Evolutionary conservation across 2,113 vertebrate species (phyloP).

Genomic region (Alaudala cheleensis): DNA sequence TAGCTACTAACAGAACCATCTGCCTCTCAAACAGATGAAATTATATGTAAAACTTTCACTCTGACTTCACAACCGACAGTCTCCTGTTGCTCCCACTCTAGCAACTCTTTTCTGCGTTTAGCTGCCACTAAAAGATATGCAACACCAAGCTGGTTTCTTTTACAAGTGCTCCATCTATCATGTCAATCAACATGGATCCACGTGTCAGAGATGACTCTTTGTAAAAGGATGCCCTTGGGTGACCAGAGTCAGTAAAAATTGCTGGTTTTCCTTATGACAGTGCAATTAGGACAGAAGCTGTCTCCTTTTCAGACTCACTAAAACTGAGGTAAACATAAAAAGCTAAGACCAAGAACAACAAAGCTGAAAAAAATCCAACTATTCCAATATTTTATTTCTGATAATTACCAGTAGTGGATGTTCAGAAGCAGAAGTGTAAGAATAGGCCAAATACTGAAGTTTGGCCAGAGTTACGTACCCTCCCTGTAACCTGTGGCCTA

Average conservation of each 20-base stretch:
- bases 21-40: slow-evolving; percentile 18
- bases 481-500: background rate
- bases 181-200: background rate
- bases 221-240: background rate
- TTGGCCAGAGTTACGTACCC: background rate
- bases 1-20: slow-evolving; percentile 3
- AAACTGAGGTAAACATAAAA: background rate
- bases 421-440: background rate
- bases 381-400: background rate
- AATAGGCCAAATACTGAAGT: background rate
- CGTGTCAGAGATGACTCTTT: background rate
- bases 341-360: background rate
- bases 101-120: background rate
- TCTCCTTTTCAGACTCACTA: background rate
- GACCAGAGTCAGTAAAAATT: background rate
- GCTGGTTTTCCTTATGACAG: background rate
- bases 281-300: background rate
- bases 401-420: background rate
- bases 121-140: background rate
- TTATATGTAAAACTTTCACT: background rate
- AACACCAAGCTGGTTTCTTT: background rate
- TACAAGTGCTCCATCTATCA: background rate
- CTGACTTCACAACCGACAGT: background rate
- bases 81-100: background rate
- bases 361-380: background rate